Percentiles rank a stretch among this genome's conserved stretches.
These are phyloP conservation scores for Agonopterix subpropinquella DNA, from an alignment of 2,888 invertebrate genomes.

Conservation along the genomic window DNA sequence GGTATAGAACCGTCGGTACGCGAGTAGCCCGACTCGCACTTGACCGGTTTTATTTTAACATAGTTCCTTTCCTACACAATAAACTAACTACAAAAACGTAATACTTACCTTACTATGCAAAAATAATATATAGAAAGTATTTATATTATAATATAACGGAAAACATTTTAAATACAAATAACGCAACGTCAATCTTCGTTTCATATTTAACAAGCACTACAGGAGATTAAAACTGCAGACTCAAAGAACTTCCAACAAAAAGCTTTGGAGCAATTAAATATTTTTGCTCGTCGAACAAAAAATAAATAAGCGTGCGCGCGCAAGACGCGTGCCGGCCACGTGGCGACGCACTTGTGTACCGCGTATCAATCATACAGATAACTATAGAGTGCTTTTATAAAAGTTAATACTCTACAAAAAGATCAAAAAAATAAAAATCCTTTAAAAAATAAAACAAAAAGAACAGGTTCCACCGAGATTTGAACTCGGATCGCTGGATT, in stretches of 20 bases:
- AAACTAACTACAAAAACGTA: too few relatives aligned
- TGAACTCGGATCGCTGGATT: constrained; percentile 88
- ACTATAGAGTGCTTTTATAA: not conserved
- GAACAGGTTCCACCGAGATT: constrained; percentile 83
- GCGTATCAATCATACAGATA: constrained; percentile 5
- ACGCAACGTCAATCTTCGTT: constrained; percentile 29
- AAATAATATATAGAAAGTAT: too few relatives aligned
- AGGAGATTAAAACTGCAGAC: constrained; percentile 36
- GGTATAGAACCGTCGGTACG: too few relatives aligned
- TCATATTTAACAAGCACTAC: constrained; percentile 35
- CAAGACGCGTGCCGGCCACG: constrained; percentile 20
- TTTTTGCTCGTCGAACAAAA: constrained; percentile 52
- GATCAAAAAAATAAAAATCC: not conserved
- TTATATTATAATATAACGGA: too few relatives aligned
- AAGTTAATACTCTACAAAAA: not conserved
- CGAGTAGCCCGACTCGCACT: too few relatives aligned
- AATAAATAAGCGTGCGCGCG: constrained; percentile 21
- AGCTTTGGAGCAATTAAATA: constrained; percentile 49
- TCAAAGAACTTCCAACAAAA: constrained; percentile 19
- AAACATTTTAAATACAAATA: too few relatives aligned
- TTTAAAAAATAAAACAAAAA: constrained; percentile 15
- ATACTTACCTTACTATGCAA: too few relatives aligned
- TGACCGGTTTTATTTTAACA: too few relatives aligned
- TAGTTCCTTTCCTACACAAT: too few relatives aligned
- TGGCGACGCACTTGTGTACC: constrained; percentile 6